Evolutionary conservation across 2,797 vertebrate genomes (phyloP).

Genomic region (Iguana delicatissima): DNA sequence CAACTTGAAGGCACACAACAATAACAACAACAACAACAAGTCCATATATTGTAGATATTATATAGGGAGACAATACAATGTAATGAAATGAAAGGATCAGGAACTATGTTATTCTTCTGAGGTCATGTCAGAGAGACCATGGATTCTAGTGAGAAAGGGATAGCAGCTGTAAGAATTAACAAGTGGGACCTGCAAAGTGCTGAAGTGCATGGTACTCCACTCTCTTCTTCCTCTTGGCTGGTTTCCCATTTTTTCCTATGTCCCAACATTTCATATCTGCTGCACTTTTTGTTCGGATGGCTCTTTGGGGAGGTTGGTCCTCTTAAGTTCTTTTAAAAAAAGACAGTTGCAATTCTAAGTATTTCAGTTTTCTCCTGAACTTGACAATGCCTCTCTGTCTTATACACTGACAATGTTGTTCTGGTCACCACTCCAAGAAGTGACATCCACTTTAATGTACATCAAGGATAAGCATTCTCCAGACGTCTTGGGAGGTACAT

Average conservation of each 20-base stretch:
- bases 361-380: not conserved
- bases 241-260: not conserved
- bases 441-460: no score
- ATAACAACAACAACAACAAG: no score
- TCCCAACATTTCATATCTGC: not conserved
- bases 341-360: no score
- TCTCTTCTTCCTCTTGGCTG: no score
- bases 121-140: not conserved
- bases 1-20: no score
- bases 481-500: no score
- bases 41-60: no score
- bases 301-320: not conserved
- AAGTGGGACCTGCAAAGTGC: not conserved
- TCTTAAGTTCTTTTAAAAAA: not conserved
- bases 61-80: not conserved
- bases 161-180: no score
- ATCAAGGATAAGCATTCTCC: no score
- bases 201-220: not conserved
- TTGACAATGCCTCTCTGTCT: not conserved
- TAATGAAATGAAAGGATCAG: not conserved
- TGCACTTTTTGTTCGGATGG: not conserved
- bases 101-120: not conserved
- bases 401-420: not conserved
- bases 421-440: not conserved
- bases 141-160: not conserved